Conservation (phyloP, 1,140 invertebrate genomes). For the Drosophila busckii region DNA sequence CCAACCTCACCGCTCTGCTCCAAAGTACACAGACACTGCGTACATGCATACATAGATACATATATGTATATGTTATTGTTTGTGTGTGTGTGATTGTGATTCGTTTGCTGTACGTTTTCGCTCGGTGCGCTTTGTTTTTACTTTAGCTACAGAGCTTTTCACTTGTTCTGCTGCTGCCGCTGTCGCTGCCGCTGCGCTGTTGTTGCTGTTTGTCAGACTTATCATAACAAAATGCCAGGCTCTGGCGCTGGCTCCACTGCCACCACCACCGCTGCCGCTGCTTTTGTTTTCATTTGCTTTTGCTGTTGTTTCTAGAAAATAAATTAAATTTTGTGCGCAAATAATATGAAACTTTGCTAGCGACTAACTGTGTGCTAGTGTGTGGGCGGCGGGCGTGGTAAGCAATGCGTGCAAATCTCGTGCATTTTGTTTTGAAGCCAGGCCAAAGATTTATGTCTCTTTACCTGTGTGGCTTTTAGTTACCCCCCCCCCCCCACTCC, state of each 20-base stretch:
- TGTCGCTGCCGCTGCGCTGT: constrained; percentile 17
- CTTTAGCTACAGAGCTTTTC: no score
- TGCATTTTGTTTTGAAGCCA: constrained; percentile 48
- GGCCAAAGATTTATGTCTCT: constrained; percentile 25
- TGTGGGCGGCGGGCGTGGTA: neutral
- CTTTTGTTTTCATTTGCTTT: constrained; percentile 32
- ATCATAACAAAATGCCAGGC: constrained; percentile 67
- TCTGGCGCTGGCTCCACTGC: constrained; percentile 19
- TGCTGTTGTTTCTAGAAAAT: constrained; percentile 54
- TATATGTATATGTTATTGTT: neutral
- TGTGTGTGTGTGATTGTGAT: constrained; percentile 29
- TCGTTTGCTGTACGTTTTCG: constrained; percentile 43
- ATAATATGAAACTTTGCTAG: constrained; percentile 15
- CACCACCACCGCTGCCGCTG: constrained; percentile 2
- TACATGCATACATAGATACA: neutral
- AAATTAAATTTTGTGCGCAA: constrained; percentile 45
- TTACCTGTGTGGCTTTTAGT: constrained; percentile 26
- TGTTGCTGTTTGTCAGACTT: constrained; percentile 59
- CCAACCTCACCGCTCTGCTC: constrained; percentile 3
- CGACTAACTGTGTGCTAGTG: neutral
- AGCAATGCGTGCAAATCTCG: constrained; percentile 25
- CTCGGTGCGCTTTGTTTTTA: constrained; percentile 32
- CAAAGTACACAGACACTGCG: neutral
- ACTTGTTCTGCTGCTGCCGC: constrained; percentile 30
- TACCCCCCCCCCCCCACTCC: neutral